Conservation (phyloP, 2,797 vertebrate genomes). For the Gallirallus australis region DNA sequence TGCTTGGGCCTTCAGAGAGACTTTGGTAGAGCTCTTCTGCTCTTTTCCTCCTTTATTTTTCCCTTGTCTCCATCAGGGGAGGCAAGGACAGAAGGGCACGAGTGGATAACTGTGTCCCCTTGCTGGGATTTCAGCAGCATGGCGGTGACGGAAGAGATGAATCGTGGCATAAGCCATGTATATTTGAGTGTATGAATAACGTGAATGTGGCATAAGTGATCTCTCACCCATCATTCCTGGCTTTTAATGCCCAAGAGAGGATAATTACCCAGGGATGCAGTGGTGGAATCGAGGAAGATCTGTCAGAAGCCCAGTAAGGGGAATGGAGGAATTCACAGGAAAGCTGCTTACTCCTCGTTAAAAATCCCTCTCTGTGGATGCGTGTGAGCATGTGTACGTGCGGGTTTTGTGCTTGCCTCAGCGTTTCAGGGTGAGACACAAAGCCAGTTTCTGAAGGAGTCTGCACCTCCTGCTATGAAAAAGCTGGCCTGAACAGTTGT, state of each 20-base stretch:
- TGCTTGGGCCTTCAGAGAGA: not conserved
- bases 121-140: not conserved
- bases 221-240: not conserved
- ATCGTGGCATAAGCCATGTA: not conserved
- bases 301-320: not conserved
- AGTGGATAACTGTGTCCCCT: not conserved
- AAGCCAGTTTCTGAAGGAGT: constrained; percentile 1
- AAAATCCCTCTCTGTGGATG: not conserved
- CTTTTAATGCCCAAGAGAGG: not conserved
- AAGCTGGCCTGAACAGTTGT: constrained; percentile 45
- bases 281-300: accelerated
- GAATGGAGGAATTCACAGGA: not conserved
- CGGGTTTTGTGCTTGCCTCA: not conserved
- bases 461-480: constrained; percentile 31
- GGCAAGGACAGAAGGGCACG: not conserved
- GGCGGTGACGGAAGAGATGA: not conserved
- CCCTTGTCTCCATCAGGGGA: not conserved
- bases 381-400: not conserved
- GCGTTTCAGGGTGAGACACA: not conserved
- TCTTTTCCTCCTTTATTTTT: not conserved
- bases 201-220: not conserved
- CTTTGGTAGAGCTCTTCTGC: not conserved
- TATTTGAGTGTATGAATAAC: not conserved
- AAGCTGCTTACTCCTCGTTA: not conserved
- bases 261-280: not conserved